Conservation (phyloP, 2,888 invertebrate species). For the Chaitophorus viminalis region DNA sequence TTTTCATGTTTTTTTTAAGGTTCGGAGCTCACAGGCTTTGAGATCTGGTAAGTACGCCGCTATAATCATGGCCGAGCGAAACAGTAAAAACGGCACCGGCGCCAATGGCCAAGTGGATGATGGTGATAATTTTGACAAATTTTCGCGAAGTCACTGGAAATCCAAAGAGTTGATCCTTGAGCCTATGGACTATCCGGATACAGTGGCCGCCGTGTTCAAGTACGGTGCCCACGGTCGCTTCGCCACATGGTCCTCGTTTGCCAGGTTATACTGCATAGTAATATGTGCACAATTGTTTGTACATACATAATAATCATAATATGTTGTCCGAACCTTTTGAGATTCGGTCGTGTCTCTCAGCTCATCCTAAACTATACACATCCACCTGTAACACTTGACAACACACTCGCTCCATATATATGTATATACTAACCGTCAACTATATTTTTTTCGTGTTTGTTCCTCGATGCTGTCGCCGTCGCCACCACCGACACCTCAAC, state of each 20-base stretch:
- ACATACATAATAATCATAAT: too few species aligned
- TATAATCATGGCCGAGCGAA: background rate
- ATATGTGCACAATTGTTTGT: too few species aligned
- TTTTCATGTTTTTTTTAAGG: background rate
- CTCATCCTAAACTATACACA: too few species aligned
- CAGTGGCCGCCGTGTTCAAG: constrained; percentile 63
- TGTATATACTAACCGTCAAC: too few species aligned
- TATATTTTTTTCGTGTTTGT: too few species aligned
- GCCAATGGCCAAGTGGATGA: background rate
- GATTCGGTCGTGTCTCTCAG: too few species aligned
- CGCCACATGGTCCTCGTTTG: constrained; percentile 62
- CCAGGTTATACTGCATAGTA: constrained; percentile 56
- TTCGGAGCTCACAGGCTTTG: constrained; percentile 2
- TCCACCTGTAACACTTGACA: too few species aligned
- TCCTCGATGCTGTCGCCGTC: too few species aligned
- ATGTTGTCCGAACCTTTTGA: too few species aligned
- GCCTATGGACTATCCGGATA: constrained; percentile 64
- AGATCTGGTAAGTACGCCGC: constrained; percentile 32
- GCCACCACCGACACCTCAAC: too few species aligned
- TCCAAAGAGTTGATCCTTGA: background rate
- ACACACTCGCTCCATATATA: too few species aligned
- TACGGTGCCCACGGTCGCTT: constrained; percentile 64
- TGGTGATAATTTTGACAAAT: background rate
- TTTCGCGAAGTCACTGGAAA: background rate
- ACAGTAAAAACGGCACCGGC: background rate